Conservation (phyloP, 2,113 vertebrate species). For the Ochotona princeps region DNA sequence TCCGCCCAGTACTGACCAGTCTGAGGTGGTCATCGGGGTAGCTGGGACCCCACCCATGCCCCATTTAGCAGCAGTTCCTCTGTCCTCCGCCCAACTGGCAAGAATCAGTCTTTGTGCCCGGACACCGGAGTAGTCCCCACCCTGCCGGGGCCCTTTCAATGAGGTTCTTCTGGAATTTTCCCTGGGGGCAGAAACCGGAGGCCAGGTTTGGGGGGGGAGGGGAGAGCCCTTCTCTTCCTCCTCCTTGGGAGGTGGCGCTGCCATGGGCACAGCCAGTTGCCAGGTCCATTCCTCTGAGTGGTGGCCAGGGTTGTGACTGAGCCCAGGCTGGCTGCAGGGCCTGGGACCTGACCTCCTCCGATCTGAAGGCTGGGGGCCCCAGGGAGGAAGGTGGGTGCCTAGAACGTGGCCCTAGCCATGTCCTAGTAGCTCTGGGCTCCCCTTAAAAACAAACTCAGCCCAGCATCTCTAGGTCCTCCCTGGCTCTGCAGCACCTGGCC, state of each 20-base stretch:
- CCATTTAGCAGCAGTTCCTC: not conserved
- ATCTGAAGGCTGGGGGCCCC: not conserved
- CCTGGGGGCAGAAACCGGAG: slow-evolving; percentile 74
- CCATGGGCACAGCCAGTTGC: slow-evolving; percentile 40
- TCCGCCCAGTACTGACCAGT: no score
- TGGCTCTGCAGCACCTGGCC: not conserved
- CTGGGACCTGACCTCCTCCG: not conserved
- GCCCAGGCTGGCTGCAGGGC: not conserved
- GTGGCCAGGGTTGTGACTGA: not conserved
- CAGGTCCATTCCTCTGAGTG: not conserved
- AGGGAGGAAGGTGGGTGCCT: fast-evolving
- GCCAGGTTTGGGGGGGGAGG: slow-evolving; percentile 60
- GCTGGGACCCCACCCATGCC: no score
- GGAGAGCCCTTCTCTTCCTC: not conserved
- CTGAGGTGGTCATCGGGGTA: no score
- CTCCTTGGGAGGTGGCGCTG: not conserved
- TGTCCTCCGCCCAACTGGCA: not conserved
- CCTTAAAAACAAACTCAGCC: not conserved
- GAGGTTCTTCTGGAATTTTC: slow-evolving; percentile 69
- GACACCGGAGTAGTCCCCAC: not conserved
- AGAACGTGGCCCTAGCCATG: not conserved
- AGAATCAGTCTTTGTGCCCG: not conserved
- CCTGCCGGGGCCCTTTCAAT: slow-evolving; percentile 21
- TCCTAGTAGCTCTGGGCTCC: not conserved
- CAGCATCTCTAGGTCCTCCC: not conserved